phyloP scores from a whole-genome alignment of 35 echinoderm and acorn worm species.

The Diadema setosum region DNA sequence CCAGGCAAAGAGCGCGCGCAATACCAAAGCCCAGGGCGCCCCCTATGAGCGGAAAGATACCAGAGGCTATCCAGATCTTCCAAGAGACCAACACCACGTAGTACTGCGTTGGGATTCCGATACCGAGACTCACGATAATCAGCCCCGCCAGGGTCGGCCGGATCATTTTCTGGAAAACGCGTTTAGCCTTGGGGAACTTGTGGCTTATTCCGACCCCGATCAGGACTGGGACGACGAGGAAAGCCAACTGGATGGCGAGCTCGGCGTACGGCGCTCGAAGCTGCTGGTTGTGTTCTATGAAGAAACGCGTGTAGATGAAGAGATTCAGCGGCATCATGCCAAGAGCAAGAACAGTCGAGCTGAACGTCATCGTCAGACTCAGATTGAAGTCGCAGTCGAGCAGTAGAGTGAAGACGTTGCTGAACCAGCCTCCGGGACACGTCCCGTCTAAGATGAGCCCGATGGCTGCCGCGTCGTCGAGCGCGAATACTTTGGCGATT shows the following conservation, averaged over 20 bases:
- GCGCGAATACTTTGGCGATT: constrained; percentile 17
- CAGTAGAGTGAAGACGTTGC: constrained; percentile 58
- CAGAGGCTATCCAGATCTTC: not conserved
- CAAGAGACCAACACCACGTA: constrained; percentile 38
- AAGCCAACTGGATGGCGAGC: constrained; percentile 30
- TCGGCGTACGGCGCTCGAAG: constrained; percentile 37
- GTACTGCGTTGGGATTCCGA: constrained; percentile 24
- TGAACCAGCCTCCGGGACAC: constrained; percentile 73
- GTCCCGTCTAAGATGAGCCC: constrained; percentile 54
- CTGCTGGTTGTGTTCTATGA: constrained; percentile 3
- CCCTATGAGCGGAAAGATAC: constrained; percentile 27
- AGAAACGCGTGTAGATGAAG: constrained; percentile 53
- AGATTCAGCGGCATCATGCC: constrained; percentile 69
- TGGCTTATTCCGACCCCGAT: constrained; percentile 31
- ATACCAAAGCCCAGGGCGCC: constrained; percentile 34
- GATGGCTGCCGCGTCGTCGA: constrained; percentile 36
- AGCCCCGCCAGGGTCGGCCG: constrained; percentile 16
- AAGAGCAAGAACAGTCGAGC: constrained; percentile 48
- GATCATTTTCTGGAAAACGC: constrained; percentile 9
- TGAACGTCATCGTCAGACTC: constrained; percentile 72
- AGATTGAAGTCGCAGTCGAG: constrained; percentile 66
- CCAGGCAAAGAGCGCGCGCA: constrained; percentile 23
- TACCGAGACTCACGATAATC: constrained; percentile 3
- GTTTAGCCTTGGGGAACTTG: constrained; percentile 45
- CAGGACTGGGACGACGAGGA: constrained; percentile 45